Evolutionary conservation across 2,797 vertebrate genomes (phyloP), one percentile per base, ranked within the genome.

Genomic region (Cottoperca gobio): DNA sequence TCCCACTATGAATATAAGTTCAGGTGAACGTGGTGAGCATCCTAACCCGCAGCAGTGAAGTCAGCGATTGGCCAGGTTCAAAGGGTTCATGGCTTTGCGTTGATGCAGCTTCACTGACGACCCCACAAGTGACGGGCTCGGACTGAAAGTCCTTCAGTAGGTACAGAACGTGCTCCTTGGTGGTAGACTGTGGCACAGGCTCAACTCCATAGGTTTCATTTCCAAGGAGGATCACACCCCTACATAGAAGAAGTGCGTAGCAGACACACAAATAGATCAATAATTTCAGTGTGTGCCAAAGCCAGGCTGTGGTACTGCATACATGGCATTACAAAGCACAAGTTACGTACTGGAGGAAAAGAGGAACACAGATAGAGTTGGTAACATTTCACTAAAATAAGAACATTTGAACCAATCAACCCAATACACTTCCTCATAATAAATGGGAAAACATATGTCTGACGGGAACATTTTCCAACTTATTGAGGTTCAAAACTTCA

Each of bases 141-240:
- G 92, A 60, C 39, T 89, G 71, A 23, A 58, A 28, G 42, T 95
- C 90, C 58, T 91, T 84, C 81, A 97, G 17, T 0, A 17, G 87
- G 79, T 95, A 97, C 26, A 97, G 86, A 46, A 94, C 6, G 0
- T 98, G 97, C 19, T 96, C 95, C 69, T 92, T 94, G 16, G 85
- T 79, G 66, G 73, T 48, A 24, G 96, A 95, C 8, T 82, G 48
- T 10, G 78, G 75, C 57, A 95, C 74, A 0, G 97, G 97, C 73
- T 97, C 96, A 23, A 97, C 91, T 33, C 91, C 96, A 16, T 94
- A 97, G 43, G 88, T 90, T 23, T 82, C 72, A n/a, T 95, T 94
- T 74, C 45, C 91, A 24, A 97, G 77, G 39, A 93, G 19, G 86
- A 98, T 92, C 76, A 97, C 89, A 60, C 97, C 97, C 86, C 97